Percentiles rank a stretch among this genome's conserved stretches.
Conservation (phyloP, 2,888 invertebrate genomes). For the Teleogryllus oceanicus region DNA sequence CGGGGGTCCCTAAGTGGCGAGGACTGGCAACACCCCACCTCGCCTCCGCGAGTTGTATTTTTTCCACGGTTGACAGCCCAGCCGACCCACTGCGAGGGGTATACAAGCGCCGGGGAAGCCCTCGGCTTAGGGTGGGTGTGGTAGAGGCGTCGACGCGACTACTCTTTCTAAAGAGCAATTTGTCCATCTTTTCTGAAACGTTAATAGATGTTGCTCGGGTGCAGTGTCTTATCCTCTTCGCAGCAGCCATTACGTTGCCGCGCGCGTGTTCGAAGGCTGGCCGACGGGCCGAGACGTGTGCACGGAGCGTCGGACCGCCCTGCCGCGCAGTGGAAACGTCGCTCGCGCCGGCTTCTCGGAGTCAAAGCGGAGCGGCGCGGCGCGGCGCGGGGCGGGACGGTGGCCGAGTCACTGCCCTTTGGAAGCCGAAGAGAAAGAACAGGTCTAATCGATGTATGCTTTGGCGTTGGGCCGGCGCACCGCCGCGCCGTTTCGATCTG, state of each 20-base stretch:
- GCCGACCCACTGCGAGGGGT: constrained; percentile 18
- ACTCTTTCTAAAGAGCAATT: not conserved
- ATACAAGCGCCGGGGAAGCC: not conserved
- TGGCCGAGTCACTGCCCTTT: no score
- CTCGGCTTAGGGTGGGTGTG: not conserved
- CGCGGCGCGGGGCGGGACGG: no score
- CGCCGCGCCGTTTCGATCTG: no score
- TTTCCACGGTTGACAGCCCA: not conserved
- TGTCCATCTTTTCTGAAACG: constrained; percentile 6
- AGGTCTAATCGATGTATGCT: no score
- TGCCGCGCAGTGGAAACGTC: not conserved
- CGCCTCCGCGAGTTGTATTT: not conserved
- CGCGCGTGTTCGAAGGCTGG: not conserved
- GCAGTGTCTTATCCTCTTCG: constrained; percentile 2
- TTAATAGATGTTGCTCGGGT: not conserved
- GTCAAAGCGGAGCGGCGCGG: no score
- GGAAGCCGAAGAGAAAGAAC: no score
- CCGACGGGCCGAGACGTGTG: not conserved
- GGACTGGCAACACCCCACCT: constrained; percentile 1
- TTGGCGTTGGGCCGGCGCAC: no score
- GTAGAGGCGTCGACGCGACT: not conserved
- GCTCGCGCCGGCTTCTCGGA: not conserved
- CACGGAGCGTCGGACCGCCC: not conserved
- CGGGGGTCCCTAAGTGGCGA: constrained; percentile 2
- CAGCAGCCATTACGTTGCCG: not conserved